A percentile compares a stretch with the other conserved stretches of the same genome.
These are phyloP conservation scores for Vulpes vulpes DNA, from an alignment of 2,113 vertebrate species.

Conservation along the genomic window DNA sequence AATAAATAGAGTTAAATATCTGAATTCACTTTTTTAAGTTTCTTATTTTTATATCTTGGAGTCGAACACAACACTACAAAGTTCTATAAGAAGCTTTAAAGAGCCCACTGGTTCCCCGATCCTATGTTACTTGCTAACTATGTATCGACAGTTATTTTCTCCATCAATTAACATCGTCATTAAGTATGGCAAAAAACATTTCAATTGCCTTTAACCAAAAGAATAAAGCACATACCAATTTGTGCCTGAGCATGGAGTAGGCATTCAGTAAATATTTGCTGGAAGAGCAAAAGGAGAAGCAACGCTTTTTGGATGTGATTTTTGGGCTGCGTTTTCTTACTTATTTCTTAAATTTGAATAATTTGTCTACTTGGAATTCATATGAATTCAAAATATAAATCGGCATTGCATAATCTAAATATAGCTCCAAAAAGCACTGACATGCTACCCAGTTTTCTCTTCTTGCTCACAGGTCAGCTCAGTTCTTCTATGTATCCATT, in stretches of 20 bases:
- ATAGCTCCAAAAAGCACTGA: background rate
- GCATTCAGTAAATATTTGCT: background rate
- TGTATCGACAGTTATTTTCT: background rate
- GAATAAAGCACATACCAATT: background rate
- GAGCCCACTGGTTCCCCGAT: background rate
- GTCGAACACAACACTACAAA: background rate
- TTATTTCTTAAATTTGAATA: background rate
- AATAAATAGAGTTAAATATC: background rate
- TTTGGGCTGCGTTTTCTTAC: background rate
- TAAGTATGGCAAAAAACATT: background rate
- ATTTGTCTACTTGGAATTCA: background rate
- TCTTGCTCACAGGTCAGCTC: background rate
- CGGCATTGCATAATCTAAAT: background rate
- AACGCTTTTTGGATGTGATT: background rate
- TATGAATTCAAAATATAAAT: constrained; percentile 20
- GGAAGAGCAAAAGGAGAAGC: background rate
- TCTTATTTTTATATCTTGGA: background rate
- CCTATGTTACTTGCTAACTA: background rate
- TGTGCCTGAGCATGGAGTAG: background rate
- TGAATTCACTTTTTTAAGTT: constrained; percentile 5
- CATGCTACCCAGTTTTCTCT: rapidly evolving
- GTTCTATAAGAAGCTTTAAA: background rate
- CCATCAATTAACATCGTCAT: background rate
- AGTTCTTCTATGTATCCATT: background rate
- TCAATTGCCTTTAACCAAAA: background rate